Base-by-base conservation (phyloP, 2,113 vertebrate species). In the Carlito syrichta region DNA sequence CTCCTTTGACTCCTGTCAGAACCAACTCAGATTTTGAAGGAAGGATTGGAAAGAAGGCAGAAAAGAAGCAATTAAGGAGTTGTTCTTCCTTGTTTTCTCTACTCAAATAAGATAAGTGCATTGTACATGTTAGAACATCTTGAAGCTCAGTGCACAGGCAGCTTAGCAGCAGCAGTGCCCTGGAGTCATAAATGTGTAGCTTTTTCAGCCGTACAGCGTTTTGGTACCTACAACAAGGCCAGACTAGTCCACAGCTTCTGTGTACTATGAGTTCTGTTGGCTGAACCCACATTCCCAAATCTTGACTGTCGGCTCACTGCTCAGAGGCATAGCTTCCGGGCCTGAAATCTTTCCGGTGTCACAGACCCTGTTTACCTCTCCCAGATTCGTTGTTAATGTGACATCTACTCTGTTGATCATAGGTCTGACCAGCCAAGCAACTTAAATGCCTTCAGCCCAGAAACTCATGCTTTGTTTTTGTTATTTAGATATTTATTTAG, bases 61-160 rank as follows among this genome's bases (percentile, higher is more conserved):
- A 38, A 3, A 23, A 76, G 45, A 40, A 3, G n/a, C 20, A 52
- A 30, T 63, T 76, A 11, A 50, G 48, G 85, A 43, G 62, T 3
- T 1, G 1, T 7, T 25, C 4, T 68, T 32, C 19, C 4, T 38
- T 54, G 12, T 50, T 54, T 56, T 54, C 40, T 90, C 0, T 30
- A 8, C 1, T 32, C 45, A 43, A 5, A 45, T 50, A 7, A 35
- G 7, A 43, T 1, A 8, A 23, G 30, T 25, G 2, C 54, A 1
- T 23, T 45, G 3, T 30, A 13, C 35, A 48, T 9, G 0, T 45
- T 17, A 83, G 48, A 17, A 35, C 12, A 40, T 35, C 81, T 54
- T 45, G 17, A 14, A 78, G n/a, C 66, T 30, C 58, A 27, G 48
- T 20, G 45, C 23, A 8, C 12, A 3, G 23, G 50, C 10, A 17